phyloP scores from a whole-genome alignment of 2,888 invertebrate species.

The Melinaea marsaeus region DNA sequence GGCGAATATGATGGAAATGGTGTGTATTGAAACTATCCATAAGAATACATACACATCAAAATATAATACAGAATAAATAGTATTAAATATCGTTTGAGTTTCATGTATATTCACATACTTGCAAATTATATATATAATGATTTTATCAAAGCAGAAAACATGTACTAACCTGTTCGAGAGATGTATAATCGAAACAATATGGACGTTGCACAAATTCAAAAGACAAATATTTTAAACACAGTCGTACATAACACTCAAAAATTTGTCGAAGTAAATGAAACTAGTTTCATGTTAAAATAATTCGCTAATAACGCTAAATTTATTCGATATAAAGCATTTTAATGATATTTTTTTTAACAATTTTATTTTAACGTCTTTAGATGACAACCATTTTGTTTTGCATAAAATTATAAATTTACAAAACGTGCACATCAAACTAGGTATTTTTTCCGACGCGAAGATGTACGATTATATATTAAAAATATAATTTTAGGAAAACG shows the following conservation, averaged over 20 bases:
- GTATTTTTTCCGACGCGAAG: slow-evolving; percentile 16
- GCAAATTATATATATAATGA: too few species aligned
- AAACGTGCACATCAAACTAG: slow-evolving; percentile 15
- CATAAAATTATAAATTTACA: slow-evolving; percentile 18
- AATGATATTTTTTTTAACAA: slow-evolving; percentile 19
- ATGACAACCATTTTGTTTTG: slow-evolving; percentile 19
- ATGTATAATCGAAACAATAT: too few species aligned
- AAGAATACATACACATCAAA: too few species aligned
- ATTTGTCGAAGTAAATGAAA: background rate
- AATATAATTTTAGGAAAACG: slow-evolving; percentile 9
- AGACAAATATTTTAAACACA: background rate
- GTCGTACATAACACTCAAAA: background rate
- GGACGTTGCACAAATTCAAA: background rate
- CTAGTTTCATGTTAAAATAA: slow-evolving; percentile 9
- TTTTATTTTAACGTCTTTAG: slow-evolving; percentile 20
- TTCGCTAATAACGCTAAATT: slow-evolving; percentile 13
- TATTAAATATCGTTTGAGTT: too few species aligned
- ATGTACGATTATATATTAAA: slow-evolving; percentile 3
- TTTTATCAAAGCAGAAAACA: too few species aligned
- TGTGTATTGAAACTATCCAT: slow-evolving; percentile 51
- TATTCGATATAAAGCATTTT: slow-evolving; percentile 16
- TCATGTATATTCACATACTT: too few species aligned
- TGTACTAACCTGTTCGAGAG: too few species aligned
- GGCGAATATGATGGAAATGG: slow-evolving; percentile 92
- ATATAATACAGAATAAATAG: too few species aligned